Base-by-base conservation (phyloP, 2,113 vertebrate species). In the Pteronura brasiliensis region DNA sequence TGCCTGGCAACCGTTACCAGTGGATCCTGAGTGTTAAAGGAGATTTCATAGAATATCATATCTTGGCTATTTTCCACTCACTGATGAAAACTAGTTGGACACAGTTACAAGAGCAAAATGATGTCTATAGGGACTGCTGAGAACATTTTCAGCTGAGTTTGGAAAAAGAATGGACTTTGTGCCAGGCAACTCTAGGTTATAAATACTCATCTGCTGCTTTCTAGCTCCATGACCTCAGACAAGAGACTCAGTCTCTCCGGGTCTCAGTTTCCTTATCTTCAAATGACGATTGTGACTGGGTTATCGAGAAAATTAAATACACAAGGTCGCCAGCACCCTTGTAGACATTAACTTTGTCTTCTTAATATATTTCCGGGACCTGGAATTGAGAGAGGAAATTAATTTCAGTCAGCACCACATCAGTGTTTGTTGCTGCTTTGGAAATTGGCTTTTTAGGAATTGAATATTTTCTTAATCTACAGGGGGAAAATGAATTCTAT, bases 1-100 rank as follows among this genome's bases (percentile, higher is more conserved):
- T 95, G 80, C 93, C 79, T 97, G 97, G 93, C 93, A 96, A 97
- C 95, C 0, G n/a, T 97, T 97, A 82, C 93, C 55, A 88, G 93
- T 31, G 23, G 93, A 49, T 91, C 88, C 76, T 77, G 44, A 94
- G 82, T 13, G 47, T 31, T 88, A 83, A 76, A 47, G 76, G 91
- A 90, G 77, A 93, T 88, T 79, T 91, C 82, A 86, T 61, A 96
- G 71, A 94, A 49, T 91, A 49, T 96, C 47, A 29, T 49, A 44
- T 44, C n/a, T 91, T 97, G 95, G 72, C 90, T 85, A 31, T 93
- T 96, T 97, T 96, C 88, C 91, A 87, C 49, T 88, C 79, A 63
- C 71, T 88, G 94, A 95, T 92, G 76, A 96, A 93, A 92, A 93
- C 87, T 65, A 36, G 49, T 42, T 81, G 57, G 90, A 88, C 34